Conservation (phyloP, 92 coral and sea anemone species). For the Anthopleura xanthogrammica region DNA sequence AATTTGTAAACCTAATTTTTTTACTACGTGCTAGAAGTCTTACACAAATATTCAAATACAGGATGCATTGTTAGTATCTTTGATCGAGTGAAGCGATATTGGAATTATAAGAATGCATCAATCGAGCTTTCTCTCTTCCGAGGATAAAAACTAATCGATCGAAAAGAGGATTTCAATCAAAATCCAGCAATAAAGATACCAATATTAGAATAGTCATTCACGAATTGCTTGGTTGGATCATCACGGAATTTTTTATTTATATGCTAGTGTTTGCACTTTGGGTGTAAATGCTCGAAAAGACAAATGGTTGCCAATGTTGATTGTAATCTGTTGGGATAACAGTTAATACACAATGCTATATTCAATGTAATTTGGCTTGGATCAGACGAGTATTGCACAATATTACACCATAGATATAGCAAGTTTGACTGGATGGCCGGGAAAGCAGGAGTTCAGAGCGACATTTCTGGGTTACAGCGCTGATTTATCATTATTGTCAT, state of each 20-base stretch:
- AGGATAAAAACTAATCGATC: not conserved
- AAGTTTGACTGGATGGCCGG: not conserved
- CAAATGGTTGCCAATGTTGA: not conserved
- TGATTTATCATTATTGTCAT: conserved; percentile 11
- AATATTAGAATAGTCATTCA: not conserved
- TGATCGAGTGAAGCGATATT: conserved; percentile 24
- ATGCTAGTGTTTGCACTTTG: not conserved
- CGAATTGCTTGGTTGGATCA: not conserved
- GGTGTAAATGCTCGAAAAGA: conserved; percentile 7
- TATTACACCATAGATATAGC: not conserved
- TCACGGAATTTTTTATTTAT: not conserved
- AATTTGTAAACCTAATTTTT: conserved; percentile 9
- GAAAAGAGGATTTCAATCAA: not conserved
- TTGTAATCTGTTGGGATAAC: conserved; percentile 27
- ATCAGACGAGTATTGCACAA: not conserved
- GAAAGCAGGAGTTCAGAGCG: not conserved
- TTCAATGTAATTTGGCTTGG: not conserved
- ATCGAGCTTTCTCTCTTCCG: not conserved
- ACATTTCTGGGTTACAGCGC: conserved; percentile 1
- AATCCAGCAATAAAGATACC: not conserved
- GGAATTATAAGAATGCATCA: conserved; percentile 31
- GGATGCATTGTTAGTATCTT: not conserved
- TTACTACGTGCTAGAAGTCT: not conserved
- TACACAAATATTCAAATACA: not conserved
- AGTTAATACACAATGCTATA: not conserved